These are phyloP conservation scores for Paracentrotus lividus DNA, from an alignment of 53 echinoderm and acorn worm genomes.

Conservation along the genomic window DNA sequence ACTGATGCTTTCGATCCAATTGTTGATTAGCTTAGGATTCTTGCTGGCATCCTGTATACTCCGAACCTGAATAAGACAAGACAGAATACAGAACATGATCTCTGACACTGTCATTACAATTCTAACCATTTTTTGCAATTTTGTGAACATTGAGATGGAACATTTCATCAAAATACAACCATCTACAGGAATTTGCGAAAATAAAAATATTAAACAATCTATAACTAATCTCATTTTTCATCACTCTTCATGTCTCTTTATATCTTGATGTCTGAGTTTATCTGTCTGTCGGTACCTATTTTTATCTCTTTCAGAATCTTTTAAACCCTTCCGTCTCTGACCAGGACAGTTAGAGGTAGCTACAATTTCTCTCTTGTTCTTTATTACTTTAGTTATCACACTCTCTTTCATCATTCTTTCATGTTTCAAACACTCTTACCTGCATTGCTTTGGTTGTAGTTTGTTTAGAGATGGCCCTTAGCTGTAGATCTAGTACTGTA, in stretches of 20 bases:
- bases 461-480: constrained; percentile 98
- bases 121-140: background rate
- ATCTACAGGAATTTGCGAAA: too few relatives aligned
- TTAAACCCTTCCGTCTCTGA: too few relatives aligned
- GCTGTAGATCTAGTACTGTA: constrained; percentile 96
- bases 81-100: background rate
- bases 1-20: constrained; percentile 97
- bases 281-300: background rate
- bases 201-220: too few relatives aligned
- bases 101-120: background rate
- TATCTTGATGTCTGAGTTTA: background rate
- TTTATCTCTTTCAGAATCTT: too few relatives aligned
- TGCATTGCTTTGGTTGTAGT: constrained; percentile 94
- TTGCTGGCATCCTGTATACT: constrained; percentile 98
- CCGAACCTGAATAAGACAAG: constrained; percentile 68
- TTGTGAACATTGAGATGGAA: too few relatives aligned
- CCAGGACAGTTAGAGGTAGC: too few relatives aligned
- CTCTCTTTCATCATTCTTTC: background rate
- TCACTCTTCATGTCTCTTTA: too few relatives aligned
- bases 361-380: background rate
- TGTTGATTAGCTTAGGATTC: constrained; percentile 89
- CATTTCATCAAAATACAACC: too few relatives aligned
- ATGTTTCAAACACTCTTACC: constrained; percentile 1
- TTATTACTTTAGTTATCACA: background rate
- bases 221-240: too few relatives aligned